Percentiles rank a stretch among this genome's conserved stretches.
Conservation (phyloP, 2,113 vertebrate species). For the Paracanthobrama guichenoti region DNA sequence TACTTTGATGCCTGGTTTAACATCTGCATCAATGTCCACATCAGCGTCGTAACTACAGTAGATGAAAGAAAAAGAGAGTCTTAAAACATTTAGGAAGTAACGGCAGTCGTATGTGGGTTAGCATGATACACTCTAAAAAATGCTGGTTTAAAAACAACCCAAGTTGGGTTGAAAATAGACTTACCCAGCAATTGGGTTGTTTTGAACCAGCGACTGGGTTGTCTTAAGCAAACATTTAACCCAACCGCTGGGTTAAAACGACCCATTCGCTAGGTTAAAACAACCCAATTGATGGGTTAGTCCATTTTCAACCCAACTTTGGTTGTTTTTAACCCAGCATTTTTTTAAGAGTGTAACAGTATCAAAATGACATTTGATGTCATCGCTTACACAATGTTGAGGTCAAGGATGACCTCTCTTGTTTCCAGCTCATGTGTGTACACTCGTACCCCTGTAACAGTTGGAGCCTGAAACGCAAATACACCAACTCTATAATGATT, state of each 20-base stretch:
- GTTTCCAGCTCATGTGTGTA: constrained; percentile 84
- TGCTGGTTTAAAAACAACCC: too few relatives aligned
- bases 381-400: constrained; percentile 83
- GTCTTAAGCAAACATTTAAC: too few relatives aligned
- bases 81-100: neutral
- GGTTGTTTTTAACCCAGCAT: too few relatives aligned
- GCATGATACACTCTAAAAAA: too few relatives aligned
- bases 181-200: too few relatives aligned
- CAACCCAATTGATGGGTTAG: too few relatives aligned
- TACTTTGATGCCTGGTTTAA: constrained; percentile 83
- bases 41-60: constrained; percentile 85
- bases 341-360: too few relatives aligned
- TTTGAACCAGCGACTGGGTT: too few relatives aligned
- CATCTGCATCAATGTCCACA: constrained; percentile 86
- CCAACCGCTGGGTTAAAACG: too few relatives aligned
- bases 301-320: too few relatives aligned
- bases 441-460: constrained; percentile 84
- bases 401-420: constrained; percentile 86
- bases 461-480: constrained; percentile 80
- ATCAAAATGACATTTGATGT: neutral
- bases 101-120: neutral
- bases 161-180: too few relatives aligned
- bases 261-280: too few relatives aligned
- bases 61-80: neutral
- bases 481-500: neutral